Base-by-base conservation (phyloP, 2,888 invertebrate genomes). In the Conistra vaccinii region DNA sequence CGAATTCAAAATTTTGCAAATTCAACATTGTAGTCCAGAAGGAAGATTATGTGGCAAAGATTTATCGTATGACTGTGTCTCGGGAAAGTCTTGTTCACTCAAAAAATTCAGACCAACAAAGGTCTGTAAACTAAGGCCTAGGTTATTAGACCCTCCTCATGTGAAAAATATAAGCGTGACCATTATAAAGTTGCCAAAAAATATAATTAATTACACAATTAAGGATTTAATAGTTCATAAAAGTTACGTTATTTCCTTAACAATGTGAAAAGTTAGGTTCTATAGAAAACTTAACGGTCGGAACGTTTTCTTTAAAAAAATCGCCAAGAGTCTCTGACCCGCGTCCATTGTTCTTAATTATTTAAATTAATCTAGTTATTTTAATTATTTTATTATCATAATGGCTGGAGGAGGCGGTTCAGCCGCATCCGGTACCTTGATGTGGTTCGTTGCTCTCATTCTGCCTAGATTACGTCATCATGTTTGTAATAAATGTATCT, bases 361-460 rank as follows among this genome's bases (percentile, higher is more conserved):
- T 65, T 71, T 80, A 60, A 61, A 51, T 51, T 35, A 69, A 67
- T 63, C 60, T 68, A 14, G 45, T 73, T 82, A 67, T 66, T 58
- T 80, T 76, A 73, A 83, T 76, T 65, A 69, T 68, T 80, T 62
- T 62, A 69, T 65, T 67, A 74, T 76, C 57, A 39, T 76, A 73
- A 76, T 73, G 53, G 48, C 29, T 45, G 61, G 55, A 65, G 67
- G 72, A 71, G 71, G 75, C 57, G 26, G 65, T 72, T 62, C 10
- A 62, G 62, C 32, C 51, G 67, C 72, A 80, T 85, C 85, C 85
- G 80, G 82, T 73, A 69, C 72, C 62, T 71, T 61, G 80, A 35
- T 60, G 71, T 35, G 69, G 83, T 84, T 76, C 83, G 65, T 79
- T 85, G 85, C 78, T 70, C 76, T 80, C 73, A 73, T 73, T 81